A percentile compares a stretch with the other conserved stretches of the same genome.
phyloP scores from a whole-genome alignment of 2,888 invertebrate species.

The Andrena trimmerana region DNA sequence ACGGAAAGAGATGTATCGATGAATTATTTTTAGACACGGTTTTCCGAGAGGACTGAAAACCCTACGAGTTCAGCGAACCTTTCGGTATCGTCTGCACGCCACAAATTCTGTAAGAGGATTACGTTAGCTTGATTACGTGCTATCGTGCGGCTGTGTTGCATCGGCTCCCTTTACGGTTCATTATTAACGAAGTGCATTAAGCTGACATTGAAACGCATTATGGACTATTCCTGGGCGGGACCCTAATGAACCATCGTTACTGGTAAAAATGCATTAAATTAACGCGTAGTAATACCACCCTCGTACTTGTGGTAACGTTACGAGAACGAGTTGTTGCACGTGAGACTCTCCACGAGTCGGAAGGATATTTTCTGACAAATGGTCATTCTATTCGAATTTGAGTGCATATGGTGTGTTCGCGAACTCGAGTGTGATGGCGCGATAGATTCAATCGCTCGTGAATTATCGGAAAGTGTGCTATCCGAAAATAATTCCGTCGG shows the following conservation, averaged over 20 bases:
- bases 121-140: constrained; percentile 39
- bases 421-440: too few relatives aligned
- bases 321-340: not conserved
- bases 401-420: too few relatives aligned
- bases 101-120: constrained; percentile 42
- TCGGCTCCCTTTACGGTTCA: constrained; percentile 45
- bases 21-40: constrained; percentile 35
- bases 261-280: constrained; percentile 29
- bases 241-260: constrained; percentile 3
- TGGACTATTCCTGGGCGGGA: constrained; percentile 14
- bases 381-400: too few relatives aligned
- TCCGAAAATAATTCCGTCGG: not conserved
- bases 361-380: too few relatives aligned
- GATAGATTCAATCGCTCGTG: too few relatives aligned
- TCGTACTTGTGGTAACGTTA: not conserved
- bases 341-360: too few relatives aligned
- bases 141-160: constrained; percentile 18
- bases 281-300: not conserved
- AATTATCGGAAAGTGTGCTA: not conserved
- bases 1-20: constrained; percentile 5
- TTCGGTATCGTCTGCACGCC: constrained; percentile 19
- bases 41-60: constrained; percentile 12
- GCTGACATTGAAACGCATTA: constrained; percentile 41
- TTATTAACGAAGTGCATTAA: constrained; percentile 46
- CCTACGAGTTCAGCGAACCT: constrained; percentile 31